These are phyloP conservation scores for Trichosurus vulpecula DNA, from an alignment of 2,797 vertebrate genomes.

Conservation along the genomic window DNA sequence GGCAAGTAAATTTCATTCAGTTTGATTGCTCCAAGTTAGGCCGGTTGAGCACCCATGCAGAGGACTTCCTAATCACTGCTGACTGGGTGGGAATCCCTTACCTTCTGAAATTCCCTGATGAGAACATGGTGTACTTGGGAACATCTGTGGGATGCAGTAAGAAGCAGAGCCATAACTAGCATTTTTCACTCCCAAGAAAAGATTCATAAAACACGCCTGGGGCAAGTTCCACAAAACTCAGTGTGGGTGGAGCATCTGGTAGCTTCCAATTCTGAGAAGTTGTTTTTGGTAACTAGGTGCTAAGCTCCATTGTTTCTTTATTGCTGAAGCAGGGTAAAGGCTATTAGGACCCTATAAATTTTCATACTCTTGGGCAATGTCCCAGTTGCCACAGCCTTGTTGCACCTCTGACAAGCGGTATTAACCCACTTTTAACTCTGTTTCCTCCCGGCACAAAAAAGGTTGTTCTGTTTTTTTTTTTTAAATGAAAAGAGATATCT, in stretches of 20 bases:
- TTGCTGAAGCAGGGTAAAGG: background rate
- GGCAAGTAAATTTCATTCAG: background rate
- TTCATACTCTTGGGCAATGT: background rate
- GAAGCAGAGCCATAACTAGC: background rate
- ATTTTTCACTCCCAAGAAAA: conserved; percentile 8
- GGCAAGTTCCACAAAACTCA: background rate
- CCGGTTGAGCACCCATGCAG: background rate
- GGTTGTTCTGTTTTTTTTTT: no score
- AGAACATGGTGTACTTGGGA: background rate
- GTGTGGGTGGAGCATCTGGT: background rate
- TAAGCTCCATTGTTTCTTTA: background rate
- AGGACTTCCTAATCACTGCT: background rate
- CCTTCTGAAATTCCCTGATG: background rate
- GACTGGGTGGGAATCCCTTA: background rate
- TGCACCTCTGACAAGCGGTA: background rate
- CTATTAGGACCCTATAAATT: background rate
- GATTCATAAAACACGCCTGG: background rate
- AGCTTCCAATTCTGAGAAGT: background rate
- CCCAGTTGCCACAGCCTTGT: background rate
- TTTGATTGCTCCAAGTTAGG: background rate
- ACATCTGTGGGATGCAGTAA: background rate
- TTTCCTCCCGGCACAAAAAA: background rate
- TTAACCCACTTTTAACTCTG: background rate
- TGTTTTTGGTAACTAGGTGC: background rate
- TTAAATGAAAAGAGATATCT: background rate